phyloP scores from a whole-genome alignment of 2,113 vertebrate genomes.

The Herpailurus yagouaroundi region DNA sequence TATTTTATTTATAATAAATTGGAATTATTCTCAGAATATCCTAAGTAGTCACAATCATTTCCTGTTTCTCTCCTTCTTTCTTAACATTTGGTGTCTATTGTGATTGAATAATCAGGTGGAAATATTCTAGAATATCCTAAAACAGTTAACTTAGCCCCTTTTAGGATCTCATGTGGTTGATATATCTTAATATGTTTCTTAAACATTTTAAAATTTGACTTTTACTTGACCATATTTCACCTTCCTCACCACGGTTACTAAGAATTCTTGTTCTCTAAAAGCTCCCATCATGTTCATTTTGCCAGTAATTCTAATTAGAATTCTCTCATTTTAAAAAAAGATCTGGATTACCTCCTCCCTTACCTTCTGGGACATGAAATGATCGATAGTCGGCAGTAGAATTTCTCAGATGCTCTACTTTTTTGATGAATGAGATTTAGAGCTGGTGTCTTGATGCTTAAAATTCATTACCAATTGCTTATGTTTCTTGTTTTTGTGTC shows the following conservation, averaged over 20 bases:
- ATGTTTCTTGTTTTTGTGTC: not conserved
- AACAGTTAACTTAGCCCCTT: not conserved
- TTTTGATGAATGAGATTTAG: not conserved
- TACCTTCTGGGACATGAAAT: not conserved
- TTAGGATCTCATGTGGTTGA: not conserved
- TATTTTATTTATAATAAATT: not conserved
- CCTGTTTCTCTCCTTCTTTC: not conserved
- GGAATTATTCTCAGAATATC: not conserved
- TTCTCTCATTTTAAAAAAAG: not conserved
- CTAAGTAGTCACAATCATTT: not conserved
- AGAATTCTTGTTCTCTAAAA: conserved; percentile 13
- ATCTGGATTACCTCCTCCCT: not conserved
- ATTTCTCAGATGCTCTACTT: not conserved
- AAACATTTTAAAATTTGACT: not conserved
- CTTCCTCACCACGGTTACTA: not conserved
- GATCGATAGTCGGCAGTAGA: not conserved
- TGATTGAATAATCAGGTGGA: not conserved
- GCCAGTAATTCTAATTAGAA: not conserved
- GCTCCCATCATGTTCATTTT: not conserved
- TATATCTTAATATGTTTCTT: not conserved
- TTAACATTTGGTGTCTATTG: not conserved
- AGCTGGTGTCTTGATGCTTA: not conserved
- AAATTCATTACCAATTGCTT: not conserved
- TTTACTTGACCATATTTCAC: not conserved
- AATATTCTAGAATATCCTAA: not conserved